Evolutionary conservation across 92 coral and sea anemone genomes (phyloP), one percentile per base, ranked within the genome.

Genomic region (Diadumene lineata): DNA sequence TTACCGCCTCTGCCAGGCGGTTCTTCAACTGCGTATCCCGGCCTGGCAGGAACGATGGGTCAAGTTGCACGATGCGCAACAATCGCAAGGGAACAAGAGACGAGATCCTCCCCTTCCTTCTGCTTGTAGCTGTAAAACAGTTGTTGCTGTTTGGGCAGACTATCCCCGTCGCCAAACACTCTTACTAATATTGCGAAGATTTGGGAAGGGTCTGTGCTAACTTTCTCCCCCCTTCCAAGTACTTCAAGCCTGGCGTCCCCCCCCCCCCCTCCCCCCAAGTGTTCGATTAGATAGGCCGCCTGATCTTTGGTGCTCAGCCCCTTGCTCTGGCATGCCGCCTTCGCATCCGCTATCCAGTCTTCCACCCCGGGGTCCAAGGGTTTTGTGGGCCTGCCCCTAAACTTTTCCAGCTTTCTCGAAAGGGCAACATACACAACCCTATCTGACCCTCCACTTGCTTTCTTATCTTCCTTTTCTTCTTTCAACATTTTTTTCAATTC

Each of bases 131-230:
- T 68, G 43, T 64, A 79, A 57, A 85, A 68, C 78, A 74, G 82
- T n/a, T 85, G 82, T 48, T 80, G 85, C 11, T 56, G 79, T 51
- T 74, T 82, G 56, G 85, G 85, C 26, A 85, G 56, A 69, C 86
- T 85, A 31, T 80, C 82, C 28, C 82, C 89, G 48, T 85, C 82
- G 27, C 82, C 82, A 68, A 85, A 85, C 22, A 80, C 82, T 69
- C 72, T 74, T 30, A 85, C 63, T 15, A 85, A 66, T 33, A 80
- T 68, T 44, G 46, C 79, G 27, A 68, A 68, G 1, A 85, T 80
- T 51, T 85, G 33, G 38, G 58, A 48, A 1, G 89, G 89, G 74
- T 85, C 71, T 23, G 68, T 43, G 38, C 68, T 68, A n/a, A 85
- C 69, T 34, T 25, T 50, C n/a, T 79, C 72, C 32, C 78, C 85